Evolutionary conservation across 2,797 vertebrate genomes (phyloP), one percentile per base, ranked within the genome.

Genomic region (Allobates femoralis): DNA sequence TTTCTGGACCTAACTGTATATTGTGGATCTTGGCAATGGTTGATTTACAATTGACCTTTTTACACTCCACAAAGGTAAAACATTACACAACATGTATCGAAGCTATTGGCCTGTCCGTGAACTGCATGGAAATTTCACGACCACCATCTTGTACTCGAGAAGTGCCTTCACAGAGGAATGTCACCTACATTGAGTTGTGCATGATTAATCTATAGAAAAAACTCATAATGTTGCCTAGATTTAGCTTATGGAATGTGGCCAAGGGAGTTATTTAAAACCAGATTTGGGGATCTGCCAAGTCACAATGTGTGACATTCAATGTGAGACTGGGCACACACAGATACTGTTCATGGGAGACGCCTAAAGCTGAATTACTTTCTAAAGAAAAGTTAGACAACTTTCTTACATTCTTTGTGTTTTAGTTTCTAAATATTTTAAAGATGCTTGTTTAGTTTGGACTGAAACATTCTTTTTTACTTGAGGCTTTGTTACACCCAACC

Each of bases 251-350:
- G 67, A 71, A 14, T 3, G 6, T 41, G 41, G 67, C 67, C 67
- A 41, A 21, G 34, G 41, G 34, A 46, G 37, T 37, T 41, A 71
- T 71, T 71, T 41, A 46, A 41, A 67, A 30, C 34, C 21, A 46
- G 67, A 23, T 71, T 14, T 71, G 21, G 67, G 41, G 34, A 46
- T 21, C 64, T 71, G 67, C 67, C 67, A 76, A 51, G 50, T 55
- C 51, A 76, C 18, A 76, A 53, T n/a, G 67, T n/a, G 34, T 71
- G 34, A 71, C 30, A 23, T 41, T 46, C 37, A n/a, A 14, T 46
- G 67, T 23, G 32, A 34, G 66, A 23, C 32, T 23, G 32, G 32
- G 21, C 32, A 23, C 32, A 69, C 66, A 69, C 1, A 67, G 30
- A 66, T 18, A 10, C 30, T 67, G 16, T 34, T 34, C 66, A 69